phyloP scores from a whole-genome alignment of 1,140 invertebrate genomes.

The Cydia fagiglandana region DNA sequence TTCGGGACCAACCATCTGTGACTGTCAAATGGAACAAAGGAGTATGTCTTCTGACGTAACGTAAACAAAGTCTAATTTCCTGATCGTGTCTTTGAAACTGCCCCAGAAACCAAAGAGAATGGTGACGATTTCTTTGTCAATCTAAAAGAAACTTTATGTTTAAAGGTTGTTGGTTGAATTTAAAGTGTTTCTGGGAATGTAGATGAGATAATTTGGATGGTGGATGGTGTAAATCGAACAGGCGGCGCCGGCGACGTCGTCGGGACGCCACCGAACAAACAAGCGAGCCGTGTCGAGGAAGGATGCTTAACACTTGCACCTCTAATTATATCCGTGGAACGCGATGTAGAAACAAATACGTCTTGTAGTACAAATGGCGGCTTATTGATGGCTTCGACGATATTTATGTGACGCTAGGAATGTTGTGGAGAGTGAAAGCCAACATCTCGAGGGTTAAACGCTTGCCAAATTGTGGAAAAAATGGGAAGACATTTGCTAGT shows the following conservation, averaged over 20 bases:
- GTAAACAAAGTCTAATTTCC: constrained; percentile 75
- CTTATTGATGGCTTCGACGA: constrained; percentile 40
- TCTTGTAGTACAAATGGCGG: constrained; percentile 46
- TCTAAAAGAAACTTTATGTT: not conserved
- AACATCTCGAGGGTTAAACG: not conserved
- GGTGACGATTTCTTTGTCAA: not conserved
- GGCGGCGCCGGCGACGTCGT: constrained; percentile 70
- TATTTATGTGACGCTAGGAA: constrained; percentile 24
- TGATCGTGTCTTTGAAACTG: constrained; percentile 53
- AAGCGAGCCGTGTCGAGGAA: constrained; percentile 69
- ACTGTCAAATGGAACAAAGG: constrained; percentile 61
- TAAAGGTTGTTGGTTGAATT: constrained; percentile 23
- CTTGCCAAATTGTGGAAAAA: not conserved
- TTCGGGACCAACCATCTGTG: constrained; percentile 63
- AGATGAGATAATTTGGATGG: constrained; percentile 49
- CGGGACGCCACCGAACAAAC: constrained; percentile 65
- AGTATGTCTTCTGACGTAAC: constrained; percentile 68
- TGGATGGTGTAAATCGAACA: constrained; percentile 57
- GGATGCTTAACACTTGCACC: constrained; percentile 74
- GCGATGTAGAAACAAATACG: constrained; percentile 65
- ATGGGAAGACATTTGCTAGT: not conserved
- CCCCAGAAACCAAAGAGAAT: not conserved
- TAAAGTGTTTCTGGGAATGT: constrained; percentile 34
- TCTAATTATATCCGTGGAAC: constrained; percentile 72
- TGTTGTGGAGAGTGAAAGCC: not conserved